Evolutionary conservation across 2,888 invertebrate species (phyloP).

Genomic region (Galeruca laticollis): DNA sequence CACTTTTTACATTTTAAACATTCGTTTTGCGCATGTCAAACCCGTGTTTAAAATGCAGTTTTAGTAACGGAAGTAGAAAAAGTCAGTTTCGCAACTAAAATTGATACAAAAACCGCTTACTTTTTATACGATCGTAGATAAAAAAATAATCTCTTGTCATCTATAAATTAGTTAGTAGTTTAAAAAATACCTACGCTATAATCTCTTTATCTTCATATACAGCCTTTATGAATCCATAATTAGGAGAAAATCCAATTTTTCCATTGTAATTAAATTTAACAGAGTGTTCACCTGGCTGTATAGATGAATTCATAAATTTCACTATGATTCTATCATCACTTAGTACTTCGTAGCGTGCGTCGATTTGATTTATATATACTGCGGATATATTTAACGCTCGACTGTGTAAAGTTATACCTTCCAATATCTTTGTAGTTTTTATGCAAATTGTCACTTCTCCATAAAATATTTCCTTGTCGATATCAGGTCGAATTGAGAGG

Average conservation of each 20-base stretch:
- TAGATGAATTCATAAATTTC: slow-evolving; percentile 43
- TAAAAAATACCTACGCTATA: slow-evolving; percentile 41
- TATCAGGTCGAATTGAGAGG: slow-evolving; percentile 51
- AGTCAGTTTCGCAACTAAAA: too few relatives aligned
- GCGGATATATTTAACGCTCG: slow-evolving; percentile 47
- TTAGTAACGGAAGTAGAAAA: too few relatives aligned
- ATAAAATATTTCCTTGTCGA: slow-evolving; percentile 49
- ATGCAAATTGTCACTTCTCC: slow-evolving; percentile 54
- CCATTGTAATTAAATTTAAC: slow-evolving; percentile 75
- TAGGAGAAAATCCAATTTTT: slow-evolving; percentile 69
- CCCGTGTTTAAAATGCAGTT: too few relatives aligned
- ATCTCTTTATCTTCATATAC: slow-evolving; percentile 37
- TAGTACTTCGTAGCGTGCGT: slow-evolving; percentile 48
- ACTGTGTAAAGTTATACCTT: slow-evolving; percentile 54
- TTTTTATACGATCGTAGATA: too few relatives aligned
- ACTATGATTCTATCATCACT: slow-evolving; percentile 44
- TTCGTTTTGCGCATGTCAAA: too few relatives aligned
- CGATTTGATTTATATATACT: slow-evolving; percentile 43
- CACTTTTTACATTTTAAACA: too few relatives aligned
- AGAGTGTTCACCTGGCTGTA: slow-evolving; percentile 67
- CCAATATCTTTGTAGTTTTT: slow-evolving; percentile 30
- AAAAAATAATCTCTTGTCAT: too few relatives aligned
- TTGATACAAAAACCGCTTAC: too few relatives aligned
- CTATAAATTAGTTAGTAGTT: too few relatives aligned
- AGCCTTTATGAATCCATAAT: slow-evolving; percentile 75